Evolutionary conservation across 2,113 vertebrate species (phyloP), one percentile per base, ranked within the genome.

Genomic region (Anoura caudifer): DNA sequence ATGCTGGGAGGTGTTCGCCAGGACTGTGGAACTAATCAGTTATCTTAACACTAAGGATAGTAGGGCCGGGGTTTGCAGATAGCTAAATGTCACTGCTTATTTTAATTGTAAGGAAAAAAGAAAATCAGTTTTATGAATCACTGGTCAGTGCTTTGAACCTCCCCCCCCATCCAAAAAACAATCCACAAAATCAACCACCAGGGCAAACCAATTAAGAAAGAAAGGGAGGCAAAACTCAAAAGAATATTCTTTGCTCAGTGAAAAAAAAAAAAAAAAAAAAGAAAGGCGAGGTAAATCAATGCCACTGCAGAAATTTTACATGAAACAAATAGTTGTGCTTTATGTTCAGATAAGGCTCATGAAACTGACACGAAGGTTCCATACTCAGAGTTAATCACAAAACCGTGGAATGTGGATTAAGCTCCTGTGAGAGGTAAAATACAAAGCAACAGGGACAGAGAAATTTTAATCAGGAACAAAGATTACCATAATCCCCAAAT

Each of bases 391-490:
- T 95, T 94, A 91, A 96, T 90, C 84, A 82, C 91, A 91, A 96
- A 97, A 92, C 95, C 91, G 76, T 50, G 94, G 89, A 89, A 72
- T 81, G 75, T 94, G 94, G 87, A 94, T 96, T 94, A 96, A 93
- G 73, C 93, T 87, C 47, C 91, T 75, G 52, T 81, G 91, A 96
- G 93, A 97, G 79, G 83, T 76, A 91, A 95, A 94, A 89, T 79
- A 91, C 95, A 95, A 96, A 97, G 89, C 86, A 79, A 96, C 79
- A 41, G 38, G 94, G 87, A 95, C 70, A 73, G 93, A 97, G 93
- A 97, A 96, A 97, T 96, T 97, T 95, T 96, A 97, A 96, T 96
- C 95, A 95, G 94, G 82, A 97, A 77, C 89, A 93, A 92, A 97
- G 97, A 96, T 97, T 93, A 97, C 72, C 84, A 85, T 97, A 96